Evolutionary conservation across 2,888 invertebrate species (phyloP).

Genomic region (Cacoxenus indagator): DNA sequence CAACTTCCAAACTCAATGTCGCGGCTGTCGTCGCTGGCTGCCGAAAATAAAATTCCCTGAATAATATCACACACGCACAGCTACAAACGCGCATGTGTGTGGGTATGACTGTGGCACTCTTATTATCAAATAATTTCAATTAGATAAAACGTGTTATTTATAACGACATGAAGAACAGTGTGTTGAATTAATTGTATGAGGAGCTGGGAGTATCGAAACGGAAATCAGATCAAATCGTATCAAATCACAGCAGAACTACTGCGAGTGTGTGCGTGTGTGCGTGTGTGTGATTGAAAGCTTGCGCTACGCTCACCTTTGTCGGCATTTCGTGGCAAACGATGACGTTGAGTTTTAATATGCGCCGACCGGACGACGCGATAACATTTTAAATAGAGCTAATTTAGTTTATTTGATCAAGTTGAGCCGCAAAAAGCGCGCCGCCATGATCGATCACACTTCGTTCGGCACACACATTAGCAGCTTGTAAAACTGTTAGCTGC

Average conservation of each 20-base stretch:
- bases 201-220: neutral
- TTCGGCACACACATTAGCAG: conserved; percentile 59
- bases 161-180: conserved; percentile 24
- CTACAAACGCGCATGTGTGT: neutral
- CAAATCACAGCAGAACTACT: neutral
- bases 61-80: neutral
- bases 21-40: neutral
- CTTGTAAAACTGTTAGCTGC: conserved; percentile 58
- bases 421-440: conserved; percentile 52
- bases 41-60: neutral
- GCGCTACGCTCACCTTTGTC: conserved; percentile 53
- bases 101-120: neutral
- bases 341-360: conserved; percentile 54
- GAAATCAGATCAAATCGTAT: neutral
- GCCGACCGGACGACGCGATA: conserved; percentile 51
- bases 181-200: neutral
- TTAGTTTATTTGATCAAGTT: conserved; percentile 49
- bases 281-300: neutral
- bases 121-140: conserved; percentile 28
- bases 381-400: conserved; percentile 38
- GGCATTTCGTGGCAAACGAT: conserved; percentile 53
- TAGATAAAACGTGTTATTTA: conserved; percentile 43
- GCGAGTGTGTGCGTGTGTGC: neutral
- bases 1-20: conserved; percentile 19
- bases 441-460: conserved; percentile 60